Evolutionary conservation across 1,140 invertebrate genomes (phyloP).

Genomic region (Geopemphigus sp.): DNA sequence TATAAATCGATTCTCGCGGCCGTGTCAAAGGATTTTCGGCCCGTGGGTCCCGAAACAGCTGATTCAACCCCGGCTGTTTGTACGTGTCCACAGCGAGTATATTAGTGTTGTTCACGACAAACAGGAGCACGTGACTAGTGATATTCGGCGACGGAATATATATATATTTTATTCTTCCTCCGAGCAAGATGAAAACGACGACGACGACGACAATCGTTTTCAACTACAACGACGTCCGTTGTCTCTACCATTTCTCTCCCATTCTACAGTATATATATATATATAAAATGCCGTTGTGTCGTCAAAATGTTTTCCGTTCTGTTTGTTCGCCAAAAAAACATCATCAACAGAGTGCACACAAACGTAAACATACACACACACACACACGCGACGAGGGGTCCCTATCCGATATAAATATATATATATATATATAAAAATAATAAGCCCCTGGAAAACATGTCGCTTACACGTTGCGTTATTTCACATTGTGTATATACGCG

Average conservation of each 20-base stretch:
- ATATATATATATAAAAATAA: neutral
- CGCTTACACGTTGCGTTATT: neutral
- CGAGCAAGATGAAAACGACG: neutral
- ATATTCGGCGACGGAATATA: constrained; percentile 7
- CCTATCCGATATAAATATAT: no score
- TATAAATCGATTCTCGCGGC: neutral
- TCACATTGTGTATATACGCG: constrained; percentile 22
- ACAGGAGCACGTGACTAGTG: neutral
- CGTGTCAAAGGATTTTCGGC: neutral
- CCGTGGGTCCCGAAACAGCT: constrained; percentile 24
- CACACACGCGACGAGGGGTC: no score
- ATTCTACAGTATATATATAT: neutral
- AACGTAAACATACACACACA: no score
- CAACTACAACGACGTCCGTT: neutral
- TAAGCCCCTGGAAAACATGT: constrained; percentile 7
- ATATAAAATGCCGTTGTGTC: neutral
- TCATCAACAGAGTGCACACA: neutral
- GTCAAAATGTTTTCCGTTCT: constrained; percentile 20
- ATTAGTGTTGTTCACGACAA: no score
- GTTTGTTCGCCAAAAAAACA: constrained; percentile 30
- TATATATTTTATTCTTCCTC: constrained; percentile 29
- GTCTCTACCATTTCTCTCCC: neutral
- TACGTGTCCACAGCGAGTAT: neutral
- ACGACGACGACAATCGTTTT: constrained; percentile 10
- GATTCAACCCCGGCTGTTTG: constrained; percentile 7